A percentile compares a stretch with the other conserved stretches of the same genome.
Conservation (phyloP, 1,140 invertebrate species). For the Harpegnathos saltator region DNA sequence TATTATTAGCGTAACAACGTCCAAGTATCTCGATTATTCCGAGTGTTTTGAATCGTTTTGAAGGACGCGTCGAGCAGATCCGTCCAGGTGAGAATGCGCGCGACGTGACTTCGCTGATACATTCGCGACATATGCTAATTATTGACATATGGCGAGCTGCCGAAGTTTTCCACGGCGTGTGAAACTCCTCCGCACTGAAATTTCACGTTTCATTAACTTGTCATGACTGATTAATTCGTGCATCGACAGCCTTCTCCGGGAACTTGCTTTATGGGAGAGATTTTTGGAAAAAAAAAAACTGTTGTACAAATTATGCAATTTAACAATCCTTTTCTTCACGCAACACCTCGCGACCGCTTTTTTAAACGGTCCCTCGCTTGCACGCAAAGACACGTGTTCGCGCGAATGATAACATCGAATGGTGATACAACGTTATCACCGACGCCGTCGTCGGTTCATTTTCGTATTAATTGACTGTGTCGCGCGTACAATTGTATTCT, state of each 20-base stretch:
- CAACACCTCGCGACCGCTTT: too few relatives aligned
- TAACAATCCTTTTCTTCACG: too few relatives aligned
- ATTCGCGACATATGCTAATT: constrained; percentile 21
- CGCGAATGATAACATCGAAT: too few relatives aligned
- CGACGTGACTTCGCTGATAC: not conserved
- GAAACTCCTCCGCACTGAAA: not conserved
- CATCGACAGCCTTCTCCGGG: not conserved
- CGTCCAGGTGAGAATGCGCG: not conserved
- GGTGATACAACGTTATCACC: too few relatives aligned
- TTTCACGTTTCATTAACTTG: constrained; percentile 7
- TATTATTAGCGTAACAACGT: not conserved
- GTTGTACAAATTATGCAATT: too few relatives aligned
- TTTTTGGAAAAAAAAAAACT: too few relatives aligned
- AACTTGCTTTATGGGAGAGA: not conserved
- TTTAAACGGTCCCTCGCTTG: too few relatives aligned
- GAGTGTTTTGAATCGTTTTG: not conserved
- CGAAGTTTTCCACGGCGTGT: not conserved
- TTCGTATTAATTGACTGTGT: too few relatives aligned
- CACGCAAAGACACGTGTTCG: too few relatives aligned
- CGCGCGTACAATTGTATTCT: too few relatives aligned
- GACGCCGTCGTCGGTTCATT: too few relatives aligned
- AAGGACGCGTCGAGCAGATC: not conserved
- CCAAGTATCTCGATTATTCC: not conserved
- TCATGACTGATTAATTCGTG: not conserved
- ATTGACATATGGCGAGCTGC: not conserved